A percentile compares a stretch with the other conserved stretches of the same genome.
These are phyloP conservation scores for Cylas formicarius DNA, from an alignment of 1,140 invertebrate genomes.

Conservation along the genomic window DNA sequence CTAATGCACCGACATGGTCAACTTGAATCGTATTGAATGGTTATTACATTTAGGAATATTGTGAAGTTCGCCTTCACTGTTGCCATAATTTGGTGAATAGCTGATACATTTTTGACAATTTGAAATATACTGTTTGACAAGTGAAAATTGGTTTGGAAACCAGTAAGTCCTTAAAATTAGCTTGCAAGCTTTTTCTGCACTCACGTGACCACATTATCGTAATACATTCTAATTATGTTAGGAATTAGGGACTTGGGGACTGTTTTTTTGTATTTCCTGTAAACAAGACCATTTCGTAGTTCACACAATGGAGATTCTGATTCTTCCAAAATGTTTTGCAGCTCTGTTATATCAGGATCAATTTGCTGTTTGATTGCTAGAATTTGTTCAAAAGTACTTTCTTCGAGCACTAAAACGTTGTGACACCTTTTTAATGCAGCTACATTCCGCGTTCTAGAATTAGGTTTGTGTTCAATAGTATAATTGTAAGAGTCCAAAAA, in stretches of 20 bases:
- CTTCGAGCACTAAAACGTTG: too few species aligned
- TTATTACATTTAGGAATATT: constrained; percentile 14
- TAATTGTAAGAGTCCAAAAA: constrained; percentile 4
- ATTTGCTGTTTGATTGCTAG: neutral
- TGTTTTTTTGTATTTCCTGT: too few species aligned
- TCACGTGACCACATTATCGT: too few species aligned
- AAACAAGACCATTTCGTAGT: constrained; percentile 3
- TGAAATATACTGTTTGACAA: constrained; percentile 10
- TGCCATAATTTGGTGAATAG: constrained; percentile 4
- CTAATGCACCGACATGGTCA: constrained; percentile 21
- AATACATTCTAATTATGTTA: too few species aligned
- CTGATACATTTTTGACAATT: constrained; percentile 17
- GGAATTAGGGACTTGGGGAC: too few species aligned
- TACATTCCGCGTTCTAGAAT: neutral
- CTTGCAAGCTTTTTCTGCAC: neutral
- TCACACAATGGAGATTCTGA: neutral
- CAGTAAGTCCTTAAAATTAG: neutral
- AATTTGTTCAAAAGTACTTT: constrained; percentile 2
- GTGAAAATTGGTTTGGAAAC: constrained; percentile 6
- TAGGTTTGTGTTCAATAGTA: constrained; percentile 1
- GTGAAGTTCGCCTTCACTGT: constrained; percentile 14
- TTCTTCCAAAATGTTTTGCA: neutral
- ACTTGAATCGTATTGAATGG: constrained; percentile 20
- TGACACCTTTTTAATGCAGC: too few species aligned
- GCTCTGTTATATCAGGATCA: neutral